Percentiles rank a stretch among this genome's conserved stretches.
phyloP scores from a whole-genome alignment of 2,888 invertebrate species.

The Mesorhabditis sp. region DNA sequence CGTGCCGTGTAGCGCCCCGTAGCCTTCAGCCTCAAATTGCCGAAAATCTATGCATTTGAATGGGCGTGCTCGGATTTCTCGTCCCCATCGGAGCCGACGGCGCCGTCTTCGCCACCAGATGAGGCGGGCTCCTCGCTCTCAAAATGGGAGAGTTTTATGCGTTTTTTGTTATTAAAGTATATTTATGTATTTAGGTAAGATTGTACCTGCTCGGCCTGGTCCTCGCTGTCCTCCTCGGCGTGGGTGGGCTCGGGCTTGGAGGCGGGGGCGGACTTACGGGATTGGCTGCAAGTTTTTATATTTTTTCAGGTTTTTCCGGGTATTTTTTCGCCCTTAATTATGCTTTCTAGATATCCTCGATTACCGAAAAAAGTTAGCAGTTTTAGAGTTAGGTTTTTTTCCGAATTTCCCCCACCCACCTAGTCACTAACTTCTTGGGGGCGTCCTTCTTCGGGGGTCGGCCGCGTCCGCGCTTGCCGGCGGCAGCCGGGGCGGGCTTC shows the following conservation, averaged over 20 bases:
- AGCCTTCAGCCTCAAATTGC: no score
- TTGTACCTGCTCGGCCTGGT: not conserved
- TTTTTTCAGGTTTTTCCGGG: not conserved
- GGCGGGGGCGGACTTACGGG: not conserved
- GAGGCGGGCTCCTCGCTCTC: not conserved
- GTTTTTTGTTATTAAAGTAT: no score
- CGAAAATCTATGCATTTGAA: not conserved
- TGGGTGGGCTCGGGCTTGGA: not conserved
- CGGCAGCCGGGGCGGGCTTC: not conserved
- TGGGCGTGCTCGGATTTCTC: no score
- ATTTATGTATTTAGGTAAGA: not conserved
- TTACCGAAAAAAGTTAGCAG: not conserved
- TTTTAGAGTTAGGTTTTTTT: not conserved
- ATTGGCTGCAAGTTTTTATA: not conserved
- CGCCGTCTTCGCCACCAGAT: not conserved
- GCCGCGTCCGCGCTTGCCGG: not conserved
- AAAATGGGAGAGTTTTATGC: not conserved
- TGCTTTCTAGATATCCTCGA: no score
- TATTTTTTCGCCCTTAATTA: no score
- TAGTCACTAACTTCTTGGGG: not conserved
- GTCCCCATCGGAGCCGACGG: not conserved
- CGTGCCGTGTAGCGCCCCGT: no score
- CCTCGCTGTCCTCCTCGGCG: not conserved
- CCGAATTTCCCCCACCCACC: not conserved
- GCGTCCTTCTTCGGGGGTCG: not conserved